Conservation (phyloP, 23 tunicate genomes). For the Pegea sp. region DNA sequence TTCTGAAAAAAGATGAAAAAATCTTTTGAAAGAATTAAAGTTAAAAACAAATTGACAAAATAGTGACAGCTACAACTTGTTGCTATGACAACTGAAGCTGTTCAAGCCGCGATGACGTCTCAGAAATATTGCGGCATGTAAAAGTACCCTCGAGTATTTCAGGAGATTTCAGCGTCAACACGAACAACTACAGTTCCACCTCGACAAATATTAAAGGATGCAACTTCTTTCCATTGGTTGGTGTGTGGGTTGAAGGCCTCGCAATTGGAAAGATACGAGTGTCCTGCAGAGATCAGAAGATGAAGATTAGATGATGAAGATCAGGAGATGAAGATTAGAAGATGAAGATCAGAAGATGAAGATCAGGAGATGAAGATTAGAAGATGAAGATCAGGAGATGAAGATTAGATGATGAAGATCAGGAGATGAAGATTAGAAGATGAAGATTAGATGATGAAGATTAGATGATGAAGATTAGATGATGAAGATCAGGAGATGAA, state of each 20-base stretch:
- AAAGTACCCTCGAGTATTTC: too few species aligned
- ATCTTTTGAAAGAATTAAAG: too few species aligned
- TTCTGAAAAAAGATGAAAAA: too few species aligned
- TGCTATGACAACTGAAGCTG: too few species aligned
- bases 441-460: not conserved
- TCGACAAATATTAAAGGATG: constrained; percentile 42
- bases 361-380: not conserved
- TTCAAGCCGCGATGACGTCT: too few species aligned
- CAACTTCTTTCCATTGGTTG: constrained; percentile 47
- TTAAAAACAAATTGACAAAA: too few species aligned
- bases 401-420: not conserved
- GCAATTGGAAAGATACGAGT: constrained; percentile 55
- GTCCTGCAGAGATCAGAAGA: constrained; percentile 24
- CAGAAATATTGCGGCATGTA: too few species aligned
- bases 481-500: too few species aligned
- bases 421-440: not conserved
- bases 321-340: too few species aligned
- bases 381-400: not conserved
- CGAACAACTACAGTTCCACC: constrained; percentile 77
- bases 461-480: not conserved
- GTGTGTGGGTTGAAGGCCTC: constrained; percentile 43
- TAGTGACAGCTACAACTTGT: too few species aligned
- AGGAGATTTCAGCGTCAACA: not conserved
- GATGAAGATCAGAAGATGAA: not conserved
- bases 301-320: not conserved